Base-by-base conservation (phyloP, 2,888 invertebrate species). In the Pterobdella sp. region DNA sequence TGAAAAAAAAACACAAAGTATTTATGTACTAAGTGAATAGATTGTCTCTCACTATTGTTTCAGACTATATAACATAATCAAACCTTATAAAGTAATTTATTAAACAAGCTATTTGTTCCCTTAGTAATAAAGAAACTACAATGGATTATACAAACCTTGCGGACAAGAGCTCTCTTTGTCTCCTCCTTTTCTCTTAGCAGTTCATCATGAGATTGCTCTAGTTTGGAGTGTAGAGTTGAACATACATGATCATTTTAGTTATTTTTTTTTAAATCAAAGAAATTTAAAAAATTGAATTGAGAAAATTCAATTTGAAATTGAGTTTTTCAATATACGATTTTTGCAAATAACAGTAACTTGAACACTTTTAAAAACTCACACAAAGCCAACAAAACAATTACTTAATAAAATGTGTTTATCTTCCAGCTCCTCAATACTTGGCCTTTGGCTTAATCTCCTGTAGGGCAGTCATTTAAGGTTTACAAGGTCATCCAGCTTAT, bases 401-500 rank as follows among this genome's bases (percentile, higher is more conserved):
- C 94, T 92, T 88, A 94, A 95, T 79, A 98, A 88, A 84, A 98
- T 98, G 84, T 98, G 97, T 81, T 96, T 89, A 84, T 97, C 94
- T 84, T 96, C 94, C 78, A 98, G 88, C 85, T 98, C 97, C 84
- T 96, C 95, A 77, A 92, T 92, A 68, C 96, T 94, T 79, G 98
- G 98, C 81, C 98, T 88, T 90, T 97, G 92, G 85, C 96, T 96
- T 81, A 98, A 87, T 80, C 97, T 90, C 84, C 97, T 81, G 78
- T 42, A 22, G 22, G 49, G 49, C 22, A 22, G 49, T 14, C 7
- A 42, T n/a, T n/a, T n/a, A n/a, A n/a, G n/a, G n/a, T n/a, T n/a
- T n/a, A n/a, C n/a, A n/a, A n/a, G n/a, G n/a, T n/a, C n/a, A n/a
- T n/a, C n/a, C n/a, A n/a, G n/a, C n/a, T n/a, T n/a, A n/a, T n/a